phyloP scores from a whole-genome alignment of 2,888 invertebrate species.

The Oscheius sp. region DNA sequence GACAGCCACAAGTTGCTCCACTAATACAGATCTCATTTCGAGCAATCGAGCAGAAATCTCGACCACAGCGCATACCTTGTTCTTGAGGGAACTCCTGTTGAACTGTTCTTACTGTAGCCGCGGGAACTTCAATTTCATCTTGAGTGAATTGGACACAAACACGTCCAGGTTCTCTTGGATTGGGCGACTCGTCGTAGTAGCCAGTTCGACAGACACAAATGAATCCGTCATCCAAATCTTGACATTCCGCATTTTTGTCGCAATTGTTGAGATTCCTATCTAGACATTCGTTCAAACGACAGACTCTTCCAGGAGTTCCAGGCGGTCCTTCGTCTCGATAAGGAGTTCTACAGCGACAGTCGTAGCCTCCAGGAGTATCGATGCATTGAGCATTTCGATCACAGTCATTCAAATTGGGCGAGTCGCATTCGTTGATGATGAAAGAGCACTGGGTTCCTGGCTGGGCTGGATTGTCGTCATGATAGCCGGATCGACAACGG shows the following conservation, averaged over 20 bases:
- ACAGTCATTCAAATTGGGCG: constrained; percentile 67
- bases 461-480: constrained; percentile 63
- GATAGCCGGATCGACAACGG: constrained; percentile 61
- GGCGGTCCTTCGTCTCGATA: constrained; percentile 60
- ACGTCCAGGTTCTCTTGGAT: constrained; percentile 50
- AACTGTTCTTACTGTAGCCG: constrained; percentile 64
- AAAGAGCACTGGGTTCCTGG: constrained; percentile 67
- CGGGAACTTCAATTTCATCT: constrained; percentile 52
- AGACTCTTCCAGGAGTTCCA: constrained; percentile 61
- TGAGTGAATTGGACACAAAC: constrained; percentile 42
- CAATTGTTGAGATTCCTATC: constrained; percentile 59
- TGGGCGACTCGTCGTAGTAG: constrained; percentile 64
- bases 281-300: constrained; percentile 67
- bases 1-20: constrained; percentile 66
- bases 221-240: constrained; percentile 66
- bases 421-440: constrained; percentile 69
- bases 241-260: constrained; percentile 66
- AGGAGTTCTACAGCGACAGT: constrained; percentile 66
- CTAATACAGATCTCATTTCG: constrained; percentile 66
- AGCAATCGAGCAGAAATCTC: constrained; percentile 45
- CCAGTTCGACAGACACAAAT: constrained; percentile 62
- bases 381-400: constrained; percentile 62
- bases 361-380: constrained; percentile 63
- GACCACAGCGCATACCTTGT: constrained; percentile 59
- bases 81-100: constrained; percentile 40